A percentile compares a stretch with the other conserved stretches of the same genome.
These are phyloP conservation scores for Antechinus flavipes DNA, from an alignment of 2,113 vertebrate species.

Conservation along the genomic window DNA sequence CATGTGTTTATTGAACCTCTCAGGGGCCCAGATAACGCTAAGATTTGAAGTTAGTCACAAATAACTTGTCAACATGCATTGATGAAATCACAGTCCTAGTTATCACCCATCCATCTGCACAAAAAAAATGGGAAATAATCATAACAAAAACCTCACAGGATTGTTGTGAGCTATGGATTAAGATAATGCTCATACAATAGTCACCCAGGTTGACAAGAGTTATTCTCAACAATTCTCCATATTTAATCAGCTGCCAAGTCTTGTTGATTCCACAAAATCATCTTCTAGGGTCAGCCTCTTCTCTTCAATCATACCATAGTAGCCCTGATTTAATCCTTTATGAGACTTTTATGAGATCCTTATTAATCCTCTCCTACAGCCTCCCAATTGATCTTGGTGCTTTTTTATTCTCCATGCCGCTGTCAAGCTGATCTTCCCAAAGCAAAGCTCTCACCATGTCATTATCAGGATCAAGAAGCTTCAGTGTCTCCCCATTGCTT, in stretches of 20 bases:
- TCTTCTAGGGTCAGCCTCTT: not conserved
- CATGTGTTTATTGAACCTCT: not conserved
- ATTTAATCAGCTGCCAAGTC: not conserved
- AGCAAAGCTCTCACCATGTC: not conserved
- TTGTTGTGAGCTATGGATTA: not conserved
- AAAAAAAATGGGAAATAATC: not conserved
- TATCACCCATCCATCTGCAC: not conserved
- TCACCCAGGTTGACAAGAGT: not conserved
- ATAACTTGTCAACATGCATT: not conserved
- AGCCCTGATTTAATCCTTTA: not conserved
- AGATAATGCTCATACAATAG: not conserved
- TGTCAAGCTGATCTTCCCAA: not conserved
- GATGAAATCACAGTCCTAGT: not conserved
- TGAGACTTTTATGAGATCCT: not conserved
- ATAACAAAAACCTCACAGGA: not conserved
- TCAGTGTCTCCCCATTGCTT: not conserved
- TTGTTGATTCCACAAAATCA: not conserved
- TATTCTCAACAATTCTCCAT: not conserved
- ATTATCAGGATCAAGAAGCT: not conserved
- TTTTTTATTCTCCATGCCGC: not conserved
- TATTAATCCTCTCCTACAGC: not conserved
- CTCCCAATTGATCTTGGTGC: not conserved
- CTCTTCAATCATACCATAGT: not conserved
- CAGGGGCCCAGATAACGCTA: not conserved
- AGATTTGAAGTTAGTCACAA: not conserved